These are phyloP conservation scores for Corbicula japonica DNA, from an alignment of 2,888 invertebrate species.

Conservation along the genomic window DNA sequence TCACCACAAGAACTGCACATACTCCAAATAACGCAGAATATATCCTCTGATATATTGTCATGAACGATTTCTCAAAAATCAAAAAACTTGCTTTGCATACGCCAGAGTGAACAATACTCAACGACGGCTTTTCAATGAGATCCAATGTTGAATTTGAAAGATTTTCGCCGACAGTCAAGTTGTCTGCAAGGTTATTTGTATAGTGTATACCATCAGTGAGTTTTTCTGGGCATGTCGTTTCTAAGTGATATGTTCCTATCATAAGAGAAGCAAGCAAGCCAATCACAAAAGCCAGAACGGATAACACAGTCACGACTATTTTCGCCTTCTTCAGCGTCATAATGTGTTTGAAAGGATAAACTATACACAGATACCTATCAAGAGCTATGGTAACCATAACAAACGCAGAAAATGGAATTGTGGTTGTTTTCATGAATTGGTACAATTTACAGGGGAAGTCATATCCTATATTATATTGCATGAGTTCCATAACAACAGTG, in stretches of 20 bases:
- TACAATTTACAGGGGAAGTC: slow-evolving; percentile 81
- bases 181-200: no score
- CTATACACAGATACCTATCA: slow-evolving; percentile 83
- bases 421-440: slow-evolving; percentile 81
- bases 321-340: slow-evolving; percentile 80
- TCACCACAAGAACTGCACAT: slow-evolving; percentile 83
- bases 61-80: slow-evolving; percentile 67
- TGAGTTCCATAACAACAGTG: slow-evolving; percentile 81
- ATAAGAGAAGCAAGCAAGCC: slow-evolving; percentile 67
- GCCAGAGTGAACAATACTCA: slow-evolving; percentile 54
- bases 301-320: slow-evolving; percentile 61
- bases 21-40: slow-evolving; percentile 81
- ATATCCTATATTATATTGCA: slow-evolving; percentile 72
- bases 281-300: slow-evolving; percentile 60
- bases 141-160: no score
- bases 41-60: slow-evolving; percentile 73
- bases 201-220: no score
- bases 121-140: no score
- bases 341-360: slow-evolving; percentile 82
- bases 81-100: slow-evolving; percentile 66
- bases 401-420: slow-evolving; percentile 83
- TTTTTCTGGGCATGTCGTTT: no score
- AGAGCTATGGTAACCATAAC: slow-evolving; percentile 82
- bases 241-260: slow-evolving; percentile 60
- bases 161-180: no score